These are phyloP conservation scores for Triplophysa bombifrons DNA, from an alignment of 2,797 vertebrate species.

Conservation along the genomic window DNA sequence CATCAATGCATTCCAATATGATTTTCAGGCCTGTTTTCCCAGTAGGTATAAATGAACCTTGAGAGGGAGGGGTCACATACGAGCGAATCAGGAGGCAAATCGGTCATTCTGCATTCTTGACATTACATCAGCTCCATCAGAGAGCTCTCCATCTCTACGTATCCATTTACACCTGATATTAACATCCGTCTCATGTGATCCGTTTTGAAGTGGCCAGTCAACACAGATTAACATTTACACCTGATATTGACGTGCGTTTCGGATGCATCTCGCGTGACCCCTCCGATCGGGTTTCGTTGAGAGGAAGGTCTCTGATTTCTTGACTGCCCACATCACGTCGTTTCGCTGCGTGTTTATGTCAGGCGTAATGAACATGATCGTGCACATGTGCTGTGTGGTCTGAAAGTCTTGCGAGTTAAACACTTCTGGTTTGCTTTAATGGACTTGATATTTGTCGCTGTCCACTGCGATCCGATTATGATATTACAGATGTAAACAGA, in stretches of 20 bases:
- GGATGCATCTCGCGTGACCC: not conserved
- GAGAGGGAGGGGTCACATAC: not conserved
- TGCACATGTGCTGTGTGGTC: not conserved
- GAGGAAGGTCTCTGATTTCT: constrained; percentile 4
- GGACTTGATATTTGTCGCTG: not conserved
- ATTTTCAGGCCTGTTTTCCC: not conserved
- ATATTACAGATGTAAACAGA: not conserved
- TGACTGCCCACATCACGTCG: not conserved
- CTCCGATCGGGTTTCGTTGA: constrained; percentile 4
- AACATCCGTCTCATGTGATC: constrained; percentile 8
- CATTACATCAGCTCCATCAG: not conserved
- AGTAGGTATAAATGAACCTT: not conserved
- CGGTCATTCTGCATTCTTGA: not conserved
- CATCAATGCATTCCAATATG: not conserved
- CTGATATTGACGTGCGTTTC: not conserved
- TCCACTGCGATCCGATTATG: not conserved
- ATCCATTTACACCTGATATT: constrained; percentile 18
- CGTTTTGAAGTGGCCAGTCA: not conserved
- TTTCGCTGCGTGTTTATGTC: not conserved
- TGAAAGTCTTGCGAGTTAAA: not conserved
- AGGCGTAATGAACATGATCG: not conserved
- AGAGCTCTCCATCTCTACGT: not conserved
- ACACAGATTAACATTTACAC: constrained; percentile 17
- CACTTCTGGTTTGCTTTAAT: not conserved
- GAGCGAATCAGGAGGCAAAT: constrained; percentile 4